Percentiles rank a stretch among this genome's conserved stretches.
These are phyloP conservation scores for Aphelenchoides besseyi DNA, from an alignment of 1,140 invertebrate species.

Conservation along the genomic window DNA sequence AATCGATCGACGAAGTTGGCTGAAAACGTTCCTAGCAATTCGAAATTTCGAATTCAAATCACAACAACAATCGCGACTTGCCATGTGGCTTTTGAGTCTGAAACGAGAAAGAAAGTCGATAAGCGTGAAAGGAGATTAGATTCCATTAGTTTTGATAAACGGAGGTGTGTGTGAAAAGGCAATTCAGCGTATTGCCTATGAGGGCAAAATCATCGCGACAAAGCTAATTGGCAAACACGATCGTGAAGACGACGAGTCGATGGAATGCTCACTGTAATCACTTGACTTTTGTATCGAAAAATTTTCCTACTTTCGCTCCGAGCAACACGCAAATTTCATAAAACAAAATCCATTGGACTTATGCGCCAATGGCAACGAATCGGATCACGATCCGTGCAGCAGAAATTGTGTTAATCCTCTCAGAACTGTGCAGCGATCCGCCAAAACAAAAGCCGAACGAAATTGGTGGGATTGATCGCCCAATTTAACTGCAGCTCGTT, in stretches of 20 bases:
- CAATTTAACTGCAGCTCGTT: background rate
- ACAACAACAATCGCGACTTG: no score
- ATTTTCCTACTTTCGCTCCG: background rate
- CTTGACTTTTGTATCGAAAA: no score
- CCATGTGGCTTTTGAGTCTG: no score
- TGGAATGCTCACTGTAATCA: background rate
- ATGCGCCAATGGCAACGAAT: background rate
- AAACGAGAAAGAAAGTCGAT: no score
- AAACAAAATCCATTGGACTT: background rate
- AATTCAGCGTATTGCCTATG: background rate
- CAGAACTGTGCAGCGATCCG: background rate
- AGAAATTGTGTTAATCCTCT: background rate
- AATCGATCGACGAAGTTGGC: no score
- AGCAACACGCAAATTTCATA: background rate
- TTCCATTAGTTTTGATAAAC: constrained; percentile 6
- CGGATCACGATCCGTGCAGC: background rate
- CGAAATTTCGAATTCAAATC: no score
- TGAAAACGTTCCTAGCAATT: no score
- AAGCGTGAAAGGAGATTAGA: constrained; percentile 3
- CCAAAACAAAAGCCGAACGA: background rate
- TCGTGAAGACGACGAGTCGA: background rate
- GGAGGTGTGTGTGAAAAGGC: constrained; percentile 3
- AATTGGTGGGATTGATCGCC: background rate
- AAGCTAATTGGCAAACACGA: constrained; percentile 5
- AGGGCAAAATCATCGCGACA: background rate